Conservation (phyloP, 2,888 invertebrate species). For the Gastrophysa polygoni region DNA sequence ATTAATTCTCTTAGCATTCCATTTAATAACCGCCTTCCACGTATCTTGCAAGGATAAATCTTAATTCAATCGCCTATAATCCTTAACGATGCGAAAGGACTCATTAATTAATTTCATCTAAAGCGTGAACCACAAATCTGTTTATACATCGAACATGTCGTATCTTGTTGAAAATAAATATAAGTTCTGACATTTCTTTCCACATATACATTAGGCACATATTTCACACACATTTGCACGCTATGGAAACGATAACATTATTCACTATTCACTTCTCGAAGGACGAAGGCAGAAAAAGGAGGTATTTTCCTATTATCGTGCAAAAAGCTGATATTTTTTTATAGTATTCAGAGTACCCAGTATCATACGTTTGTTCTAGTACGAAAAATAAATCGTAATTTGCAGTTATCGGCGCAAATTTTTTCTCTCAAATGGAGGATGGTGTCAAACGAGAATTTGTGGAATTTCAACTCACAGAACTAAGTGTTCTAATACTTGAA, state of each 20-base stretch:
- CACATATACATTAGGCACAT: conserved; percentile 52
- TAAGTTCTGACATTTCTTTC: conserved; percentile 38
- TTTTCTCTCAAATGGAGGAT: too few relatives aligned
- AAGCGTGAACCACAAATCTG: conserved; percentile 17
- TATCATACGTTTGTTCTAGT: too few relatives aligned
- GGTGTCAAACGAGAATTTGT: too few relatives aligned
- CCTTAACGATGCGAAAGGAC: conserved; percentile 28
- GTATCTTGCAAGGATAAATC: background rate
- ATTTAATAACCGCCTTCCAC: too few relatives aligned
- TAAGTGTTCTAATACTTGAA: too few relatives aligned
- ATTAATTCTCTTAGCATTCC: too few relatives aligned
- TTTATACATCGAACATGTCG: conserved; percentile 21
- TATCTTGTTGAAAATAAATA: conserved; percentile 35
- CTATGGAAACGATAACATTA: conserved; percentile 47
- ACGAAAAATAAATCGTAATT: too few relatives aligned
- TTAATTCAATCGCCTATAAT: background rate
- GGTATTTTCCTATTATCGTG: too few relatives aligned
- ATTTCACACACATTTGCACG: conserved; percentile 57
- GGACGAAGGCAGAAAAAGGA: background rate
- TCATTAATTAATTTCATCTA: background rate
- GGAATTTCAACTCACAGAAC: too few relatives aligned
- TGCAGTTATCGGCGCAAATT: too few relatives aligned
- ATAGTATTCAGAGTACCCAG: too few relatives aligned
- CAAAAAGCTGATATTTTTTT: too few relatives aligned
- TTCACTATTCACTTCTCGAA: conserved; percentile 40